phyloP scores from a whole-genome alignment of 2,888 invertebrate species.

The Pollenia labialis region DNA sequence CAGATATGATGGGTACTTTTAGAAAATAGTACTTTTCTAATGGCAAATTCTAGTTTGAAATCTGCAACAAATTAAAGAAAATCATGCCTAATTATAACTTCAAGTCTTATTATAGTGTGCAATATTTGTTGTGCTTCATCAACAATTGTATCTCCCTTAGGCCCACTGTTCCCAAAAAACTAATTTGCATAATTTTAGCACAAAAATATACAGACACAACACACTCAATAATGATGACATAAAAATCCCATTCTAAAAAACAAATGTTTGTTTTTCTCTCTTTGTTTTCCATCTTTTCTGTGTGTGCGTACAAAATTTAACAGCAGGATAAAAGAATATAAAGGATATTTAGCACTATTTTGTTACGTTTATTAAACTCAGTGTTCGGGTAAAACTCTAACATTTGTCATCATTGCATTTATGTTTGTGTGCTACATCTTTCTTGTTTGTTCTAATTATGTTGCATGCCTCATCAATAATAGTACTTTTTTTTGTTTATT shows the following conservation, averaged over 20 bases:
- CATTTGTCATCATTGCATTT: conserved; percentile 69
- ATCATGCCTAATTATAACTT: too few relatives aligned
- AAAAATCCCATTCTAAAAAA: conserved; percentile 70
- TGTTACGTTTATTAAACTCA: conserved; percentile 42
- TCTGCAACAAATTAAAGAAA: too few relatives aligned
- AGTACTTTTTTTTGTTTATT: background rate
- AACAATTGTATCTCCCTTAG: background rate
- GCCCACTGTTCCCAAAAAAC: background rate
- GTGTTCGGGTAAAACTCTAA: conserved; percentile 40
- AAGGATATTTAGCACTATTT: conserved; percentile 61
- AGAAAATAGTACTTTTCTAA: too few relatives aligned
- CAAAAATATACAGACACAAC: background rate
- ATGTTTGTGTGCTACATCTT: conserved; percentile 43
- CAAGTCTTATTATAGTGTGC: too few relatives aligned
- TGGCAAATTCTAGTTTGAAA: too few relatives aligned
- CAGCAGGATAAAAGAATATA: conserved; percentile 36
- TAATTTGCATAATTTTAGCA: conserved; percentile 70
- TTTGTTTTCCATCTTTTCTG: background rate
- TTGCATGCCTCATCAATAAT: conserved; percentile 57
- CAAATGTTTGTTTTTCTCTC: conserved; percentile 52
- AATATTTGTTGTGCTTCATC: too few relatives aligned
- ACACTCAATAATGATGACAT: conserved; percentile 78
- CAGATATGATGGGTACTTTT: too few relatives aligned
- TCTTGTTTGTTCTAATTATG: conserved; percentile 61
- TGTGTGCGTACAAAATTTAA: conserved; percentile 21